Evolutionary conservation across 1,140 invertebrate genomes (phyloP), one percentile per base, ranked within the genome.

Genomic region (Pseudachorutes palmiensis): DNA sequence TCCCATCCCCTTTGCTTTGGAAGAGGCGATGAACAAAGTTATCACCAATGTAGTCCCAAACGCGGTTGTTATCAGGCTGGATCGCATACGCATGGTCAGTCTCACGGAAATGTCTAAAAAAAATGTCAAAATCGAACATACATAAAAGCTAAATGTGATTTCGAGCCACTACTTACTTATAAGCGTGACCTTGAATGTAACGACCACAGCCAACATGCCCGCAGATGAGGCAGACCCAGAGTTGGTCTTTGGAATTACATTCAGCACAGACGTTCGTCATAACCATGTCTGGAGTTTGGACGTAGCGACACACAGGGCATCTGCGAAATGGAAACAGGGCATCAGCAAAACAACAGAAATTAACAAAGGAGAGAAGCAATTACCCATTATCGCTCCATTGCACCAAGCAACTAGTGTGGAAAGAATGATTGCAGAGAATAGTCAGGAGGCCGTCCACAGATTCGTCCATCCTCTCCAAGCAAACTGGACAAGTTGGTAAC

Each of bases 201-300:
- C 92, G 81, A 19, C 94, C 94, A 81, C 97, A 99, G 41, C 97
- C 97, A 55, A 99, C 88, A 80, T 98, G 90, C 16, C 97, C 97
- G 80, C 97, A 99, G 70, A 99, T 96, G 22, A 99, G 80, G 79
- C 97, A 99, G 71, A 99, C 98, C 97, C 97, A 99, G 0, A 99
- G 80, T 69, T 91, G 90, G 77, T 95, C 88, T 0, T 81, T 81
- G 75, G 70, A 85, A 63, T 79, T 86, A 80, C 94, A 97, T 76
- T 90, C 86, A 78, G 86, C 87, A 78, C 93, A 97, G 62, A 83
- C 81, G 74, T 92, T 93, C 71, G 90, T 88, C 28, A 85, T 88
- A 26, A 87, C 80, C 1, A 89, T 84, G 80, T 97, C 94, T 2
- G 96, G 96, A 9, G 94, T 97, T 81, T 97, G 94, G 68, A 90